Evolutionary conservation across 2,888 invertebrate species (phyloP).

Genomic region (Diarsia rubi): DNA sequence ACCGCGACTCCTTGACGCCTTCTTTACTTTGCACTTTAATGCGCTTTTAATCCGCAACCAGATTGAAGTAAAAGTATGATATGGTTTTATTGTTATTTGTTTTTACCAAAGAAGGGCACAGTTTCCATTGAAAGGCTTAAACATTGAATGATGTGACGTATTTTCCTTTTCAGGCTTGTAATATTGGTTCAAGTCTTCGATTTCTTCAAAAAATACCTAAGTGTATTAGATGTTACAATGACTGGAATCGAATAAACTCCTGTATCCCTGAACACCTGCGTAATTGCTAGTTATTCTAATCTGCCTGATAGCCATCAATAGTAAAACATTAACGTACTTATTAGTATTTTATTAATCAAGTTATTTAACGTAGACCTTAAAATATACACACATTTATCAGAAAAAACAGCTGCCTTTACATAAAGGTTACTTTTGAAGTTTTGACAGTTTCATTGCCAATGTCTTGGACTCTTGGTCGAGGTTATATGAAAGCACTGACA

Average conservation of each 20-base stretch:
- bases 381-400: background rate
- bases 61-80: background rate
- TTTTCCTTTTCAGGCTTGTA: background rate
- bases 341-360: background rate
- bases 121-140: background rate
- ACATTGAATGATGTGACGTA: background rate
- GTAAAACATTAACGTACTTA: background rate
- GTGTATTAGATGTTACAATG: background rate
- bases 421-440: constrained; percentile 19
- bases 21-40: constrained; percentile 38
- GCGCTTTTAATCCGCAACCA: background rate
- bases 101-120: constrained; percentile 20
- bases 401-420: background rate
- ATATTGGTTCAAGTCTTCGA: background rate
- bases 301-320: background rate
- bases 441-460: constrained; percentile 35
- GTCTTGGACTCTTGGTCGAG: constrained; percentile 28
- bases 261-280: background rate
- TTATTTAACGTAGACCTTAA: constrained; percentile 7
- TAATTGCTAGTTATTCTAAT: background rate
- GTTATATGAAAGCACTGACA: constrained; percentile 18
- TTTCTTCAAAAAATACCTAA: background rate
- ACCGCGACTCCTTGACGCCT: constrained; percentile 59
- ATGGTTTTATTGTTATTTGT: constrained; percentile 13
- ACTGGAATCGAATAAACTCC: background rate